Percentiles rank a stretch among this genome's conserved stretches.
phyloP scores from a whole-genome alignment of 2,888 invertebrate genomes.

The Alsophila aescularia region DNA sequence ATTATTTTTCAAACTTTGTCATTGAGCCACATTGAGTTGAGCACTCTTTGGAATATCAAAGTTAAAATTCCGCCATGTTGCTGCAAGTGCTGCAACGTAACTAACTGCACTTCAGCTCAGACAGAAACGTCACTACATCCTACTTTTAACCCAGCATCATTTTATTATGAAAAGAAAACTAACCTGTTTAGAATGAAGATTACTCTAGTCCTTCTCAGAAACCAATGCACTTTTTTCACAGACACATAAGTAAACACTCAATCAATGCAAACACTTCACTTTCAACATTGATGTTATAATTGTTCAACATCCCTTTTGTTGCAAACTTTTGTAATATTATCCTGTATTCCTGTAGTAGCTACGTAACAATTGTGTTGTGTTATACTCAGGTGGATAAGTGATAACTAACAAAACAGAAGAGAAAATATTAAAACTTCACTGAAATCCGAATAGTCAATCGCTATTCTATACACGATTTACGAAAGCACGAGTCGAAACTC shows the following conservation, averaged over 20 bases:
- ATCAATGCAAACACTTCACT: constrained; percentile 8
- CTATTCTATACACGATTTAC: constrained; percentile 16
- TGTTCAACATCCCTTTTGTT: background rate
- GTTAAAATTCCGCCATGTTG: too few species aligned
- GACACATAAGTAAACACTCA: constrained; percentile 17
- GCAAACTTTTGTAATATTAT: constrained; percentile 7
- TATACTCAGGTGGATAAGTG: too few species aligned
- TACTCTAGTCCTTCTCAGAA: constrained; percentile 18
- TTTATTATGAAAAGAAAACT: constrained; percentile 18
- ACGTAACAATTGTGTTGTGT: too few species aligned
- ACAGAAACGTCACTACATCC: background rate
- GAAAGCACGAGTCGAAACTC: constrained; percentile 4
- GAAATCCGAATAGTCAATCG: constrained; percentile 23
- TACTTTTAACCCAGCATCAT: background rate
- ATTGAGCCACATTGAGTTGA: too few species aligned
- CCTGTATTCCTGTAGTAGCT: too few species aligned
- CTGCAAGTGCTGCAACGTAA: too few species aligned
- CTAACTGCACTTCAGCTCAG: background rate
- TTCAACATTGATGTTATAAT: too few species aligned
- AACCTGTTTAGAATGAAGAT: constrained; percentile 23
- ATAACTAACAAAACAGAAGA: too few species aligned
- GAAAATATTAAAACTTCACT: constrained; percentile 15
- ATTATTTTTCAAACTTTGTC: too few species aligned
- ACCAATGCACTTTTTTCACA: constrained; percentile 18
- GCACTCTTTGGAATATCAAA: too few species aligned